Evolutionary conservation across 2,888 invertebrate genomes (phyloP).

Genomic region (Calameuta filiformis): DNA sequence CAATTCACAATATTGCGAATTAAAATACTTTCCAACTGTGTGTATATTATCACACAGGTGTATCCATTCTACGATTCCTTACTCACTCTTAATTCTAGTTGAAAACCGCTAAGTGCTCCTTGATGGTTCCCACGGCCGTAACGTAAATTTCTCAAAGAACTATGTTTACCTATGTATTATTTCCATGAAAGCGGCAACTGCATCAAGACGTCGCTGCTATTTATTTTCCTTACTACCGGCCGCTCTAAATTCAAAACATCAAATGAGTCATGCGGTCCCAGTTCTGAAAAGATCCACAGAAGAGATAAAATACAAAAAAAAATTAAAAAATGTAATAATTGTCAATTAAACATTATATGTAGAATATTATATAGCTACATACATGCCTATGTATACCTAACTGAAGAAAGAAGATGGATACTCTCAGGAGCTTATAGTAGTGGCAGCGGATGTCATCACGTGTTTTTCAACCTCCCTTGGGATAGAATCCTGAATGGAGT

Average conservation of each 20-base stretch:
- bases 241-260: not conserved
- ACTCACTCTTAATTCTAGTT: slow-evolving; percentile 7
- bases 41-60: not conserved
- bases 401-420: not conserved
- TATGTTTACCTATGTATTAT: slow-evolving; percentile 28
- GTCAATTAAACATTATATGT: not conserved
- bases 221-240: not conserved
- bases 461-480: not conserved
- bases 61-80: not conserved
- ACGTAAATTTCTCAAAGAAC: slow-evolving; percentile 32
- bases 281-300: not conserved
- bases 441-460: not conserved
- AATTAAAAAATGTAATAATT: not conserved
- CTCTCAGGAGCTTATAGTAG: not conserved
- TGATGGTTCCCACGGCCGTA: slow-evolving; percentile 37
- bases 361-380: not conserved
- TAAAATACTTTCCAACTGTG: not conserved
- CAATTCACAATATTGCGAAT: not conserved
- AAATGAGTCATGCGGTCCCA: not conserved
- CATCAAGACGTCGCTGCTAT: not conserved
- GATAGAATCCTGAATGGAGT: not conserved
- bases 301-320: not conserved
- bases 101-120: slow-evolving; percentile 22
- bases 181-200: slow-evolving; percentile 9
- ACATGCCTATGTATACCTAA: not conserved